phyloP scores from a whole-genome alignment of 2,888 invertebrate genomes.

The Agrotis ipsilon region DNA sequence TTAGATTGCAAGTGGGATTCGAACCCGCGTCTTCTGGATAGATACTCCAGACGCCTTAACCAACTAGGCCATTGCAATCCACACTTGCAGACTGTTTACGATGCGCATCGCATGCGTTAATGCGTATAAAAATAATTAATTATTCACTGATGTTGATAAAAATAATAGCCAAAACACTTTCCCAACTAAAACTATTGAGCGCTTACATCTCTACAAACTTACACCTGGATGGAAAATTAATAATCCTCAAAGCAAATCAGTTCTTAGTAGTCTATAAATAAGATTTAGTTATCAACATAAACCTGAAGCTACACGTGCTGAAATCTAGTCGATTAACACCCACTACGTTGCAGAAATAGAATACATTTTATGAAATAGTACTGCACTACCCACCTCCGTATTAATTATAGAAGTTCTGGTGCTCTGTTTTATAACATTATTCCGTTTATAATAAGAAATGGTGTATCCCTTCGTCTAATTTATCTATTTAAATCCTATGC shows the following conservation, averaged over 20 bases:
- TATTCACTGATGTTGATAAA: too few relatives aligned
- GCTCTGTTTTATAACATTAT: background rate
- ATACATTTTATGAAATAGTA: slow-evolving; percentile 12
- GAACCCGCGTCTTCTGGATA: too few relatives aligned
- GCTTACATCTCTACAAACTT: too few relatives aligned
- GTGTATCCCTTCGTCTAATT: background rate
- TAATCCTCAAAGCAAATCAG: background rate
- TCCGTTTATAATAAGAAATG: background rate
- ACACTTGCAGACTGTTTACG: too few relatives aligned
- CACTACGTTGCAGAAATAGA: slow-evolving; percentile 31
- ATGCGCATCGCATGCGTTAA: too few relatives aligned
- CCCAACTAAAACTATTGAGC: too few relatives aligned
- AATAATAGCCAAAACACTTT: background rate
- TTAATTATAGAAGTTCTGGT: background rate
- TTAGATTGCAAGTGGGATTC: too few relatives aligned
- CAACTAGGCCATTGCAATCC: too few relatives aligned
- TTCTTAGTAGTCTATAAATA: slow-evolving; percentile 14
- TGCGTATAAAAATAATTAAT: too few relatives aligned
- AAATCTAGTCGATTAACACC: slow-evolving; percentile 29
- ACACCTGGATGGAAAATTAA: background rate
- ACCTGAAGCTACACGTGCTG: slow-evolving; percentile 8
- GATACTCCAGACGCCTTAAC: too few relatives aligned
- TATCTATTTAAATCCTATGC: too few relatives aligned
- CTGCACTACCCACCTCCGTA: slow-evolving; percentile 9
- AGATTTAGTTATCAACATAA: background rate